These are phyloP conservation scores for Asobara japonica DNA, from an alignment of 1,140 invertebrate species.

Conservation along the genomic window DNA sequence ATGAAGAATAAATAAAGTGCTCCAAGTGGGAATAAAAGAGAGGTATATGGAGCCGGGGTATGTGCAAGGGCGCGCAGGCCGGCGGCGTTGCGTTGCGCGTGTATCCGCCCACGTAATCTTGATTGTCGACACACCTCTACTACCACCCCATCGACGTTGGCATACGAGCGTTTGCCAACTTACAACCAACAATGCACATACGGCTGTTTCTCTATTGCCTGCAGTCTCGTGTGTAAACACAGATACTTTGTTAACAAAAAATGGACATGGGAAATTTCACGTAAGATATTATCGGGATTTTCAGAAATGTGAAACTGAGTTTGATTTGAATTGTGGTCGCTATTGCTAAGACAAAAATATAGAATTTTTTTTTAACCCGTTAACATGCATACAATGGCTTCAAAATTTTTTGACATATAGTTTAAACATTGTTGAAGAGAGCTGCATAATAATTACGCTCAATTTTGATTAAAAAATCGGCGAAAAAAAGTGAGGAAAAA, in stretches of 20 bases:
- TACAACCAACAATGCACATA: neutral
- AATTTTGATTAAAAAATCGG: no score
- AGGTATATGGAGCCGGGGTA: conserved; percentile 23
- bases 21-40: conserved; percentile 11
- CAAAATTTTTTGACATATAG: no score
- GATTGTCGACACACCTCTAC: conserved; percentile 60
- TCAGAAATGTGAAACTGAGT: no score
- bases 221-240: neutral
- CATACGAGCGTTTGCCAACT: conserved; percentile 13
- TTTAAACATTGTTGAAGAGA: no score
- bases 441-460: no score
- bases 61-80: conserved; percentile 36
- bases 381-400: no score
- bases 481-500: no score
- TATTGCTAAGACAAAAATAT: no score
- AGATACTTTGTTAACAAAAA: neutral
- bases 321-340: no score
- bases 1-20: no score
- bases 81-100: conserved; percentile 52
- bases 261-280: neutral
- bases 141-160: conserved; percentile 42
- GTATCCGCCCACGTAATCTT: conserved; percentile 51
- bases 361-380: no score
- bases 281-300: neutral
- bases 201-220: neutral